Conservation (phyloP, 1,140 invertebrate species). For the Patella vulgata region DNA sequence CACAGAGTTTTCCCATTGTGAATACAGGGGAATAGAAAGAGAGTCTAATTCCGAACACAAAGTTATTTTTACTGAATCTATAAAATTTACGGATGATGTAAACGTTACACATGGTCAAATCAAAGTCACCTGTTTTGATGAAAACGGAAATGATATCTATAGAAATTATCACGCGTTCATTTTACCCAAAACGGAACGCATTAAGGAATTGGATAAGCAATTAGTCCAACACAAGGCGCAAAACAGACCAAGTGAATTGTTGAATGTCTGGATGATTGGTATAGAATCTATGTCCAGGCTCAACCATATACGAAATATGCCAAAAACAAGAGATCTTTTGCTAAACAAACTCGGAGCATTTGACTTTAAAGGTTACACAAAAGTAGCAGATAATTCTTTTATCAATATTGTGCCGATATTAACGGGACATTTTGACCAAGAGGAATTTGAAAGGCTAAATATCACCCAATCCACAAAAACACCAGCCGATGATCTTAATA, state of each 20-base stretch:
- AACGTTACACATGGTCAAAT: conserved; percentile 51
- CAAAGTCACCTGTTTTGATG: conserved; percentile 51
- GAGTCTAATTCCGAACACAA: conserved; percentile 26
- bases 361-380: conserved; percentile 82
- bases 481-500: conserved; percentile 23
- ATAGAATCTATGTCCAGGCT: conserved; percentile 36
- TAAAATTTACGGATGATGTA: conserved; percentile 30
- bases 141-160: conserved; percentile 51
- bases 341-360: conserved; percentile 71
- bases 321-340: conserved; percentile 32
- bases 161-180: conserved; percentile 66
- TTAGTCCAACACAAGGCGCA: conserved; percentile 11
- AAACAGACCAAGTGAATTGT: no score
- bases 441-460: neutral
- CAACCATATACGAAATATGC: conserved; percentile 28
- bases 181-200: conserved; percentile 60
- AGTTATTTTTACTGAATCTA: conserved; percentile 20
- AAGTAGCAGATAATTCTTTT: conserved; percentile 85
- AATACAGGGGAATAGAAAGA: conserved; percentile 57
- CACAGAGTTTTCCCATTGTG: conserved; percentile 53
- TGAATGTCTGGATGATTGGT: conserved; percentile 12
- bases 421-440: conserved; percentile 68
- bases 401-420: conserved; percentile 81
- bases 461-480: neutral
- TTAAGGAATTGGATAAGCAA: conserved; percentile 46